These are phyloP conservation scores for Ameiurus melas DNA, from an alignment of 2,113 vertebrate species.

Conservation along the genomic window DNA sequence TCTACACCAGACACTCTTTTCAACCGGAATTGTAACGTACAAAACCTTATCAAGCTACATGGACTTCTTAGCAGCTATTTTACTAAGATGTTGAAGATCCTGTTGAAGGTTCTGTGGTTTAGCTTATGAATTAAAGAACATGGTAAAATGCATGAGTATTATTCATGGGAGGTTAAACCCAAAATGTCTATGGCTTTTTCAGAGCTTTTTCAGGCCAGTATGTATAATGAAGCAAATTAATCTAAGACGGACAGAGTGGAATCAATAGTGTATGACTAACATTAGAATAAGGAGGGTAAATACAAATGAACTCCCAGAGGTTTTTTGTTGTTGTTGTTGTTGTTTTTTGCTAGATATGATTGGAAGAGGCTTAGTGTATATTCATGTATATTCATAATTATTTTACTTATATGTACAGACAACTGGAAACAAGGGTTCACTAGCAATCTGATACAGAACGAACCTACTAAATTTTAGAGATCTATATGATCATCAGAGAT, in stretches of 20 bases:
- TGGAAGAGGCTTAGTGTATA: not conserved
- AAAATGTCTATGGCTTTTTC: constrained; percentile 6
- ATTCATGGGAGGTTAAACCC: constrained; percentile 7
- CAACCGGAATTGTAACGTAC: not conserved
- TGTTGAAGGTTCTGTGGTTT: not conserved
- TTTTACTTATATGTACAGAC: not conserved
- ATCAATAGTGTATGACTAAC: constrained; percentile 31
- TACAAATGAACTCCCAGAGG: not conserved
- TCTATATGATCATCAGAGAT: not conserved
- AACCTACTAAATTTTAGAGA: not conserved
- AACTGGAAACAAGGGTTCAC: not conserved
- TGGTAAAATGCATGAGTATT: not conserved
- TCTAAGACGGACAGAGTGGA: not conserved
- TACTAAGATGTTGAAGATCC: constrained; percentile 1
- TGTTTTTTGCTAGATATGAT: not conserved
- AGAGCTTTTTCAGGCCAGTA: not conserved
- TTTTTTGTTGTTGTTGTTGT: not conserved
- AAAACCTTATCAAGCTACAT: constrained; percentile 3
- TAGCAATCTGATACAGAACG: not conserved
- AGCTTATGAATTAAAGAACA: constrained; percentile 2
- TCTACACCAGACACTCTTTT: not conserved
- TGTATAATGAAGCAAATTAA: constrained; percentile 15
- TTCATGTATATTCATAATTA: not conserved
- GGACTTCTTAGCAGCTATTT: not conserved
- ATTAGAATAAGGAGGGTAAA: not conserved